Evolutionary conservation across 2,888 invertebrate genomes (phyloP), one percentile per base, ranked within the genome.

Genomic region (Platerodrilus igneus): DNA sequence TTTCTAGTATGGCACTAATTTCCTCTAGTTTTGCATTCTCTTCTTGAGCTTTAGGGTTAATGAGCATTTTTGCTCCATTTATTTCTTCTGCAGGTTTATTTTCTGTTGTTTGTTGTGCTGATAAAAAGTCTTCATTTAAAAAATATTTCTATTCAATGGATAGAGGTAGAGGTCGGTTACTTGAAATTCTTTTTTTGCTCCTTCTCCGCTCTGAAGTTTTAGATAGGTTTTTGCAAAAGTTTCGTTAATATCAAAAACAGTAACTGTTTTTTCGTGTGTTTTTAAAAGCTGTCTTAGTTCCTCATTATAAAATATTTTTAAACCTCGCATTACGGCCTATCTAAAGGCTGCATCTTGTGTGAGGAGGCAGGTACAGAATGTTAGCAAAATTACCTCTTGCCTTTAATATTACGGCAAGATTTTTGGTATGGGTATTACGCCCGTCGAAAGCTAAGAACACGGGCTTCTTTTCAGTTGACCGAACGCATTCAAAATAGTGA

Each of bases 401-500:
- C 32, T 22, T 32, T 33, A 16, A 33, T 17, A 36, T 33, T 22
- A 28, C 40, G 34, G 27, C 38, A 10, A 47, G 25, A 43, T 42
- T 39, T 33, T 41, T 31, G 22, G 38, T 45, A 22, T 30, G 37
- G 16, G 20, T 41, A 19, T 45, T 18, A 34, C 47, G 39, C n/a
- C 45, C 45, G 37, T 42, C 35, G 18, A 47, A 33, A 19, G 42
- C 37, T 19, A 46, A 27, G 19, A 46, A 44, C 6, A 36, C 41
- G 10, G 47, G 19, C 6, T 19, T 19, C n/a, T 19, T 7, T 8
- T 25, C 17, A 14, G 26, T 22, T 26, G 35, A 17, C 9, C 51
- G 45, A 7, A 45, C 29, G 13, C 28, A 32, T 2, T 37, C 29
- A 26, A 55, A 32, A 19, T 55, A 58, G 19, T 57, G 47, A 9